Evolutionary conservation across 2,797 vertebrate genomes (phyloP).

Genomic region (Cercopithecus neglectus): DNA sequence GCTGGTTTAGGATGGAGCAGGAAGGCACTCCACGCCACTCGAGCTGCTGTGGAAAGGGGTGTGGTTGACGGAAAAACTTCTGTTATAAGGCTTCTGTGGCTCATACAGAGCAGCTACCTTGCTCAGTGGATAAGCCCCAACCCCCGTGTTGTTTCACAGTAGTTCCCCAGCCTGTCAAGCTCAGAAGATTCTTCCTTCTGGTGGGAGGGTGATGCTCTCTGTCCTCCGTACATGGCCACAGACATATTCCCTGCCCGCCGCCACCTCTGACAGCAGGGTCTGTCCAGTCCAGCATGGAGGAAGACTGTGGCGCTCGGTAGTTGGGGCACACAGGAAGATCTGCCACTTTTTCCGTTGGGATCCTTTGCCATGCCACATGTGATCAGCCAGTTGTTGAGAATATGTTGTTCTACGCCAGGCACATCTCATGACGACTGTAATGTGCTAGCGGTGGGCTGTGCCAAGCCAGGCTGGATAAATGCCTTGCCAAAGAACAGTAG

Average conservation of each 20-base stretch:
- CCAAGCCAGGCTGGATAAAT: background rate
- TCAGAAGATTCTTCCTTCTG: background rate
- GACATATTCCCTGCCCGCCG: background rate
- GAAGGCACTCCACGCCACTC: fast-evolving
- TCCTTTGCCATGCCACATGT: background rate
- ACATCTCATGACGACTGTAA: fast-evolving
- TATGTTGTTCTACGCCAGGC: background rate
- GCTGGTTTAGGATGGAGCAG: background rate
- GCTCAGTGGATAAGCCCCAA: background rate
- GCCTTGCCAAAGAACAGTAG: background rate
- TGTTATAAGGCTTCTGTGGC: background rate
- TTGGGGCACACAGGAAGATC: background rate
- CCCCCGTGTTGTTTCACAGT: fast-evolving
- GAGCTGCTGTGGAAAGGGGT: background rate
- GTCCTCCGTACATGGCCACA: background rate
- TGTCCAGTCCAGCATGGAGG: background rate
- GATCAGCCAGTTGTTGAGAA: background rate
- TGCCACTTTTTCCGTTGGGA: fast-evolving
- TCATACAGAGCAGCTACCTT: background rate
- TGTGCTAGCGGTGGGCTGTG: background rate
- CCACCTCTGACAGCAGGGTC: background rate
- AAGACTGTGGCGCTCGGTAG: background rate
- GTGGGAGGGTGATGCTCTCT: too few species aligned
- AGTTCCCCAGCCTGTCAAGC: background rate
- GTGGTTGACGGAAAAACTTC: background rate